A percentile compares a stretch with the other conserved stretches of the same genome.
Conservation (phyloP, 2,888 invertebrate genomes). For the Cantharis rufa region DNA sequence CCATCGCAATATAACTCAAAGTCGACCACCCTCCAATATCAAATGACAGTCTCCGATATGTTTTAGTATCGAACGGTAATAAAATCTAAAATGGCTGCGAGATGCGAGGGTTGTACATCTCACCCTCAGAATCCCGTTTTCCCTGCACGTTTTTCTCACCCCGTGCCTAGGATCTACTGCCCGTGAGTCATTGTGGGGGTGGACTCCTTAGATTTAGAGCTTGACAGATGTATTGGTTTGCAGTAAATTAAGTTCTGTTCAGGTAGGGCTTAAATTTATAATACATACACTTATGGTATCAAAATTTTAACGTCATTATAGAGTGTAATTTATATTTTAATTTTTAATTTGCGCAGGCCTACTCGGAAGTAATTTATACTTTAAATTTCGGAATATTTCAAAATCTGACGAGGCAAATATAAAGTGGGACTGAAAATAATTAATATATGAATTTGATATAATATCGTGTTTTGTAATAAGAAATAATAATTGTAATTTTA, state of each 20-base stretch:
- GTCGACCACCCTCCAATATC: constrained; percentile 39
- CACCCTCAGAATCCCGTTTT: constrained; percentile 29
- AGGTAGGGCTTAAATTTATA: constrained; percentile 30
- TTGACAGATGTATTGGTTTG: constrained; percentile 40
- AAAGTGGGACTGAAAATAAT: background rate
- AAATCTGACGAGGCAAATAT: background rate
- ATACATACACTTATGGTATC: constrained; percentile 3
- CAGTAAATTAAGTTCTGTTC: constrained; percentile 35
- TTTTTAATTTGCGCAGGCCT: background rate
- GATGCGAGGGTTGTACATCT: constrained; percentile 42
- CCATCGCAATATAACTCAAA: constrained; percentile 32
- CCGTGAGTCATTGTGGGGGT: constrained; percentile 41
- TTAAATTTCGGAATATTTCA: background rate
- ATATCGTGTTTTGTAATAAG: background rate
- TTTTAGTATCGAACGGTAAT: constrained; percentile 58
- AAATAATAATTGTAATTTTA: background rate
- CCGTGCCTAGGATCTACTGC: constrained; percentile 25
- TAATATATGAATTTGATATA: background rate
- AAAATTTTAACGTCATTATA: background rate
- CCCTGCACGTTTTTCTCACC: constrained; percentile 32
- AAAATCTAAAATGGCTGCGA: constrained; percentile 58
- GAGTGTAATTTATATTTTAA: background rate
- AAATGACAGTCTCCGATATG: constrained; percentile 47
- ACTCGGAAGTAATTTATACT: background rate
- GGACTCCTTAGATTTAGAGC: constrained; percentile 36